Base-by-base conservation (phyloP, 1,140 invertebrate species). In the Nasonia longicornis region DNA sequence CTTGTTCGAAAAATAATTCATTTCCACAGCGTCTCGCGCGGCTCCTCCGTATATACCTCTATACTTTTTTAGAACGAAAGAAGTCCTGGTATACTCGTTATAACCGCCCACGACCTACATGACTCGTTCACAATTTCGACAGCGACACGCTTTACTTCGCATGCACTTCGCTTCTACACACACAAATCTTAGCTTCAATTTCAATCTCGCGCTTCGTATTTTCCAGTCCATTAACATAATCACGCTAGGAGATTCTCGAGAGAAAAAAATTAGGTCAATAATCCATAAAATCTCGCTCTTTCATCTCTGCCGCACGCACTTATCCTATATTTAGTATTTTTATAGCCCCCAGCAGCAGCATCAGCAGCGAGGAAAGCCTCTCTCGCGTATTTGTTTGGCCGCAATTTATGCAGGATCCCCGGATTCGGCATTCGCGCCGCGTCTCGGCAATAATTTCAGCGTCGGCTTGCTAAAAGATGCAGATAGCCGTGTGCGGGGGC, bases 371-470 rank as follows among this genome's bases (percentile, higher is more conserved):
- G 52, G 52, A 73, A 71, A 38, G 69, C 11, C 31, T 45, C 70
- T n/a, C 20, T 31, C 31, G 74, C 20, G 29, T 67, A 69, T 75
- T 69, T 38, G 45, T 80, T 69, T 75, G 20, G 22, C 31, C 16
- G 14, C 2, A 64, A 79, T 79, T 79, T 79, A 79, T 79, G 20
- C 58, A 58, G 29, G 29, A 64, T 79, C n/a, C 38, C 8, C 45
- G 45, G 67, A 67, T 74, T 80, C 79, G 63, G 42, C 72, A 80
- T 80, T 80, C 79, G 72, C 63, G 10, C 35, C 58, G 58, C 79
- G 79, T 80, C 72, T 38, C 26, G 38, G 72, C 58, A 67, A 80
- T 80, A 80, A 80, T 72, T 79, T 79, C 26, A 58, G 42, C 64
- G n/a, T 22, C 26, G 45, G 31, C 48, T 31, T 64, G 45, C 58